Evolutionary conservation across 2,113 vertebrate genomes (phyloP).

Genomic region (Antechinus flavipes): DNA sequence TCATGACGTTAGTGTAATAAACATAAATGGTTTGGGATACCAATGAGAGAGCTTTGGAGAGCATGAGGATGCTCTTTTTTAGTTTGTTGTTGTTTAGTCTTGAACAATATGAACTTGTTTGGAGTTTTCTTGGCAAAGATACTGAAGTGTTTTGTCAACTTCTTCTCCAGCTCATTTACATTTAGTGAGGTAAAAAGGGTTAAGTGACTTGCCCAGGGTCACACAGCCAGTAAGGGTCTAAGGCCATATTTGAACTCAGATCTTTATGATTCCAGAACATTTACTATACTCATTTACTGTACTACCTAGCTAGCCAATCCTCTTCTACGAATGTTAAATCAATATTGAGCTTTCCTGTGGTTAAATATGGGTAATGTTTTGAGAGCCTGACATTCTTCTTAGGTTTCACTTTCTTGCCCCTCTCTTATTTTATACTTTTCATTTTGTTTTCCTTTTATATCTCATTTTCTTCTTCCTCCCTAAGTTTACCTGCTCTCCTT

Average conservation of each 20-base stretch:
- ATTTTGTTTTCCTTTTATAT: neutral
- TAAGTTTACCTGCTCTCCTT: neutral
- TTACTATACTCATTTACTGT: neutral
- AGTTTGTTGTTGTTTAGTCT: neutral
- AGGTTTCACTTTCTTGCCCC: rapidly evolving
- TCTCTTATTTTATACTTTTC: neutral
- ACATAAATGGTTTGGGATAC: neutral
- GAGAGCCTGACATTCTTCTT: neutral
- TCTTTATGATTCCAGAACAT: neutral
- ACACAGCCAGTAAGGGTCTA: neutral
- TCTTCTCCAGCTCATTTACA: neutral
- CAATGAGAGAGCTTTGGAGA: neutral
- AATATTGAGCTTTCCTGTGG: neutral
- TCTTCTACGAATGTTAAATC: neutral
- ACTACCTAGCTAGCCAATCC: neutral
- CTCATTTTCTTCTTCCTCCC: neutral
- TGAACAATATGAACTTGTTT: neutral
- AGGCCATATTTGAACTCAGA: neutral
- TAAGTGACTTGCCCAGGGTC: neutral
- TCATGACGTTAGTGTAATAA: neutral
- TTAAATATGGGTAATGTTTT: neutral
- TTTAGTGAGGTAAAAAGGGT: neutral
- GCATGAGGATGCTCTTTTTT: neutral
- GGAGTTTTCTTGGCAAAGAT: neutral
- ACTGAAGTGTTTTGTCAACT: neutral